These are phyloP conservation scores for Dissostichus mawsoni DNA, from an alignment of 2,113 vertebrate species.

Conservation along the genomic window DNA sequence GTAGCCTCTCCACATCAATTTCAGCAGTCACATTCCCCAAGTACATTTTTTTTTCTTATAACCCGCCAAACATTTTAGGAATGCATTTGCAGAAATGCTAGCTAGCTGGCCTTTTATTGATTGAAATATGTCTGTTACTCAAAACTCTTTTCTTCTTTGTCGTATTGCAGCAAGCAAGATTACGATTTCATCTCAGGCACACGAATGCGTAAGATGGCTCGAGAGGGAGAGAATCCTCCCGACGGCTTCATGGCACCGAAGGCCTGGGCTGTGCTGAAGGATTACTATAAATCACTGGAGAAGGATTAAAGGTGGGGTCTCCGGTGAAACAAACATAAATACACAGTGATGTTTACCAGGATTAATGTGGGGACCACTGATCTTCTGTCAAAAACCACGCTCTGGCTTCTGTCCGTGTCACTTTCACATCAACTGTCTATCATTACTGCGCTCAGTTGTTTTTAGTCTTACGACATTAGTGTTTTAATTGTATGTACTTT, in stretches of 20 bases:
- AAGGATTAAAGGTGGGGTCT: conserved; percentile 84
- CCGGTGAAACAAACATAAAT: conserved; percentile 1
- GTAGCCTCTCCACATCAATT: too few species aligned
- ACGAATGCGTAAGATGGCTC: conserved; percentile 95
- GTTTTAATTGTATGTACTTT: conserved; percentile 69
- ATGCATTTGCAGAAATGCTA: conserved; percentile 31
- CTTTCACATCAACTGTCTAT: conserved; percentile 59
- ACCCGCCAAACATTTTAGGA: neutral
- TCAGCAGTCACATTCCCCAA: too few species aligned
- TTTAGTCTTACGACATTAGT: conserved; percentile 77
- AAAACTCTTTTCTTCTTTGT: neutral
- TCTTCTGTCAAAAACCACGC: conserved; percentile 41
- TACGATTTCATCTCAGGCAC: conserved; percentile 99
- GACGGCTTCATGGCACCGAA: conserved; percentile 97
- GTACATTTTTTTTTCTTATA: too few species aligned
- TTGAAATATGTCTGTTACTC: conserved; percentile 26
- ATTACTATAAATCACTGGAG: conserved; percentile 96
- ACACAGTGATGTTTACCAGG: conserved; percentile 14
- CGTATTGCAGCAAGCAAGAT: conserved; percentile 89
- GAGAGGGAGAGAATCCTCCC: conserved; percentile 93
- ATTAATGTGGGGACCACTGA: conserved; percentile 71
- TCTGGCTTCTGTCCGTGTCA: conserved; percentile 76
- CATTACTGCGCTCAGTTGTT: conserved; percentile 69
- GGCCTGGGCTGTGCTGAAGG: conserved; percentile 94
- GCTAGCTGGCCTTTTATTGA: conserved; percentile 20